Base-by-base conservation (phyloP, 2,113 vertebrate species). In the Hemiprocne comata region DNA sequence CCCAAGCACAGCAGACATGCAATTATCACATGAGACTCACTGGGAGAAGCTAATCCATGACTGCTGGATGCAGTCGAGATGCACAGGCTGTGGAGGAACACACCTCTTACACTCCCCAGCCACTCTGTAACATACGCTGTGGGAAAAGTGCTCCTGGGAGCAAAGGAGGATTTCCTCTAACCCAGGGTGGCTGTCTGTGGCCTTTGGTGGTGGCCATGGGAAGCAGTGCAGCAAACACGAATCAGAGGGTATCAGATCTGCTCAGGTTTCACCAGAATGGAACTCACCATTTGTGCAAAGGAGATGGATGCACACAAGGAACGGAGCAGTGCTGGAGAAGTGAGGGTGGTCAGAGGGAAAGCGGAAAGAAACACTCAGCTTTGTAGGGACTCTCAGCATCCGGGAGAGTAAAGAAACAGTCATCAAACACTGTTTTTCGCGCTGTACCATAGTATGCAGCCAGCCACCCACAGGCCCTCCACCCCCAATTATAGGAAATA, bases 41-140 rank as follows among this genome's bases (percentile, higher is more conserved):
- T 38, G 23, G 25, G 44, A 79, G 38, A 92, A 85, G 42, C 6
- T 55, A 24, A 34, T 57, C 57, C 5, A 10, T 38, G 40, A 16
- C 55, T 58, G 36, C 13, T 44, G 36, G 11, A 8, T 58, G 24
- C 36, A 85, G 8, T 23, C 0, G 1, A 61, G 55, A 20, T 28
- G 13, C 29, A n/a, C 11, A 38, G 29, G 11, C 11, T 48, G 11
- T 3, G 8, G 10, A 13, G 24, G 2, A n/a, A n/a, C n/a, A 50
- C 24, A 11, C 3, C 12, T 29, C 29, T 85, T 54, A 36, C 28
- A 21, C 9, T 54, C 51, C 46, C 50, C 34, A 38, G 7, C 25
- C 1, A 29, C 21, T 91, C 24, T 0, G 0, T 50, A 66, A 54
- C 24, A 11, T 57, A 31, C 70, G 8, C 26, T 4, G 0, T 3